phyloP scores from a whole-genome alignment of 35 echinoderm and acorn worm genomes.

The Heliocidaris tuberculata region DNA sequence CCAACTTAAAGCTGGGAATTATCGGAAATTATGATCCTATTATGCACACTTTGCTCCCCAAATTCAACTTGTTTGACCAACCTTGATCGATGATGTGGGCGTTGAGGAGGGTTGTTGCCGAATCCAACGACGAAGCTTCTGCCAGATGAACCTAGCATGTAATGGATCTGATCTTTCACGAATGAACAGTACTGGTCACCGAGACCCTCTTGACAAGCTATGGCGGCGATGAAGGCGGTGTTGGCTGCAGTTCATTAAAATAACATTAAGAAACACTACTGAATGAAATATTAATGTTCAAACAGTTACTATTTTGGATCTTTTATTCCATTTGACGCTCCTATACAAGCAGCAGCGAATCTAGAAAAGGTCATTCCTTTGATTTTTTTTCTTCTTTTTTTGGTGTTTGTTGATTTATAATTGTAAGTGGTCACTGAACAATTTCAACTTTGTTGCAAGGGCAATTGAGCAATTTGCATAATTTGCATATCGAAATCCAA shows the following conservation, averaged over 20 bases:
- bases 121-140: slow-evolving; percentile 81
- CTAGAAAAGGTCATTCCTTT: background rate
- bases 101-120: slow-evolving; percentile 64
- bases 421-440: background rate
- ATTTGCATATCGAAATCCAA: too few species aligned
- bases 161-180: slow-evolving; percentile 69
- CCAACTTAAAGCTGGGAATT: too few species aligned
- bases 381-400: background rate
- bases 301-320: background rate
- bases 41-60: too few species aligned
- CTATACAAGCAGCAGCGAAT: background rate
- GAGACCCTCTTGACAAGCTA: slow-evolving; percentile 55
- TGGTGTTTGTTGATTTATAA: background rate
- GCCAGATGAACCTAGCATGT: slow-evolving; percentile 74
- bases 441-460: too few species aligned
- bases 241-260: slow-evolving; percentile 58
- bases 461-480: too few species aligned
- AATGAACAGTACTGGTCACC: slow-evolving; percentile 42
- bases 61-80: background rate
- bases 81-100: slow-evolving; percentile 82
- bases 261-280: background rate
- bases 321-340: background rate
- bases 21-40: too few species aligned
- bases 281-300: background rate
- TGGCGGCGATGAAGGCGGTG: slow-evolving; percentile 64